Evolutionary conservation across 37 sponge, comb jelly and placozoan genomes (phyloP).

Genomic region (Ephydatia muelleri): DNA sequence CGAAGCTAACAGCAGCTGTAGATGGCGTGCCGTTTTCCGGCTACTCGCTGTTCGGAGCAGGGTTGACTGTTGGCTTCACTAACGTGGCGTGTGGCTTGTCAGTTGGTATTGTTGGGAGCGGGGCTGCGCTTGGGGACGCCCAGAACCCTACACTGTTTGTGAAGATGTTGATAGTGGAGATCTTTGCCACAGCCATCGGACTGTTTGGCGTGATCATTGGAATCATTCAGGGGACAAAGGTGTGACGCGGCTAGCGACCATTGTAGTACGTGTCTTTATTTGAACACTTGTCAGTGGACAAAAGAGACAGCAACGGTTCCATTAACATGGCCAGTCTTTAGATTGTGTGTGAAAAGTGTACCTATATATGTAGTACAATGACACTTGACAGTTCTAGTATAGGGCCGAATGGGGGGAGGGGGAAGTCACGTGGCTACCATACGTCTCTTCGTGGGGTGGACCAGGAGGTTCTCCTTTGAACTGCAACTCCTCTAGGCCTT

Average conservation of each 20-base stretch:
- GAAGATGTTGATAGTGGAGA: conserved; percentile 96
- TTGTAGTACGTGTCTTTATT: conserved; percentile 3
- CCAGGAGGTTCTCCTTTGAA: conserved; percentile 2
- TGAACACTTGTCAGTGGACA: conserved; percentile 5
- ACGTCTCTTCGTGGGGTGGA: conserved; percentile 4
- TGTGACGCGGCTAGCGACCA: conserved; percentile 29
- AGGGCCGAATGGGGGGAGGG: neutral
- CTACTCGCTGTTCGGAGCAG: conserved; percentile 89
- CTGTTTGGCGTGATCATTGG: conserved; percentile 98
- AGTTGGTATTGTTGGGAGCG: conserved; percentile 97
- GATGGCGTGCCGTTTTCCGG: conserved; percentile 44
- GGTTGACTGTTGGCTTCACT: conserved; percentile 89
- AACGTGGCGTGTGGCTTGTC: conserved; percentile 98
- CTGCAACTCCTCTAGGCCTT: conserved; percentile 80
- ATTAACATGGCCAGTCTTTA: neutral
- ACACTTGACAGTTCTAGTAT: neutral
- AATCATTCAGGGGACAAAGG: conserved; percentile 83
- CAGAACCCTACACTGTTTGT: conserved; percentile 95
- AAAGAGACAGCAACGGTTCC: neutral
- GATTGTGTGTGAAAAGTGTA: neutral
- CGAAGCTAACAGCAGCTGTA: conserved; percentile 50
- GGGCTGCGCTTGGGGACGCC: conserved; percentile 98
- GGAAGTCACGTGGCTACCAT: conserved; percentile 26
- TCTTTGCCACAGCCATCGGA: conserved; percentile 99
- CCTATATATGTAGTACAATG: neutral